Percentiles rank a stretch among this genome's conserved stretches.
These are phyloP conservation scores for Drosophila nikananu DNA, from an alignment of 1,140 invertebrate species.

Conservation along the genomic window DNA sequence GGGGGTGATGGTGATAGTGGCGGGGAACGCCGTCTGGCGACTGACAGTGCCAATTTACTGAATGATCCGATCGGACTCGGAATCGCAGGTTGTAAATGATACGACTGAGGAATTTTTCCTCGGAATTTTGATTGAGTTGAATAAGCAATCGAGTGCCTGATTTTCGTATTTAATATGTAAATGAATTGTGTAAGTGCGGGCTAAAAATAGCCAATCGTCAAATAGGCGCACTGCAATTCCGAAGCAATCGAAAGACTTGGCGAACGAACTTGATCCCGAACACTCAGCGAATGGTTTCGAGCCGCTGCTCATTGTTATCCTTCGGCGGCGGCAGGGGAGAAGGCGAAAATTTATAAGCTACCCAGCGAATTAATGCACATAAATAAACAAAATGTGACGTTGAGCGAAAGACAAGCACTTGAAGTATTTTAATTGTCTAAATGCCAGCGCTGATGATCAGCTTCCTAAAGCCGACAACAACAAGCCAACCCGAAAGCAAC, in stretches of 20 bases:
- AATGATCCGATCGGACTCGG: constrained; percentile 67
- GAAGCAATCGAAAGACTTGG: constrained; percentile 69
- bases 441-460: constrained; percentile 77
- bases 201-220: constrained; percentile 74
- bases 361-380: constrained; percentile 80
- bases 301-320: constrained; percentile 65
- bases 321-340: neutral
- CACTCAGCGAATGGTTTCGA: neutral
- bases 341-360: constrained; percentile 78
- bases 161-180: constrained; percentile 76
- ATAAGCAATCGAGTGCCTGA: constrained; percentile 68
- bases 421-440: constrained; percentile 85
- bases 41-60: constrained; percentile 79
- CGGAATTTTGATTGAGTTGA: constrained; percentile 83
- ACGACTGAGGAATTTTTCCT: constrained; percentile 76
- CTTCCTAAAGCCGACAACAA: constrained; percentile 46
- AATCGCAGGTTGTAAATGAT: constrained; percentile 72
- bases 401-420: constrained; percentile 84
- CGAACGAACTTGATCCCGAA: constrained; percentile 56
- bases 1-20: constrained; percentile 30
- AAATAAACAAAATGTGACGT: constrained; percentile 83
- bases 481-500: constrained; percentile 26
- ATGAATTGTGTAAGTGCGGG: constrained; percentile 72
- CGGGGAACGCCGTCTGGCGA: neutral
- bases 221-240: constrained; percentile 52